These are phyloP conservation scores for Sinohyriopsis cumingii DNA, from an alignment of 2,888 invertebrate genomes.

Conservation along the genomic window DNA sequence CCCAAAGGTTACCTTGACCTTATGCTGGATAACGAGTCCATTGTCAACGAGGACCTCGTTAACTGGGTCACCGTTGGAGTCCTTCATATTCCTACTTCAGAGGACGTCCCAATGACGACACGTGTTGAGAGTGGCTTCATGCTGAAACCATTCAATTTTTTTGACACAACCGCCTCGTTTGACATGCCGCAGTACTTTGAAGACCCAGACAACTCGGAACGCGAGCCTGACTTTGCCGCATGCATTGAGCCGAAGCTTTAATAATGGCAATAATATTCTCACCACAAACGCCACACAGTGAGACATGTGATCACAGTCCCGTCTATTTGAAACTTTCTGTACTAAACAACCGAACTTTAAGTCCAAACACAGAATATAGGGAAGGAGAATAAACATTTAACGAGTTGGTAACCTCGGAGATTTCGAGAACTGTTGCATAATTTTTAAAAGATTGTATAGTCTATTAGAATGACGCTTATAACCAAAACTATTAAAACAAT, in stretches of 20 bases:
- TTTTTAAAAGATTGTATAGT: too few relatives aligned
- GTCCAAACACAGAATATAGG: too few relatives aligned
- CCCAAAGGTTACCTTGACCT: conserved; percentile 31
- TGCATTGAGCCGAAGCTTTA: conserved; percentile 25
- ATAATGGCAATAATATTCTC: conserved; percentile 11
- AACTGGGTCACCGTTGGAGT: conserved; percentile 50
- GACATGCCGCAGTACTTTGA: conserved; percentile 45
- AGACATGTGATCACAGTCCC: too few relatives aligned
- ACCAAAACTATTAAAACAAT: too few relatives aligned
- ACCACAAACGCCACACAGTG: too few relatives aligned
- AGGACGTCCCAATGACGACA: conserved; percentile 54
- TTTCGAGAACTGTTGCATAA: too few relatives aligned
- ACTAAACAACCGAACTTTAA: too few relatives aligned
- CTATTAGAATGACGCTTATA: too few relatives aligned
- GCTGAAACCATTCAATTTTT: conserved; percentile 49
- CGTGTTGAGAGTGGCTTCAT: conserved; percentile 43
- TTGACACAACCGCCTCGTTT: conserved; percentile 45
- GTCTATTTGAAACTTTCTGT: too few relatives aligned
- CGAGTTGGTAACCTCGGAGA: too few relatives aligned
- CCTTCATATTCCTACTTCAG: conserved; percentile 49
- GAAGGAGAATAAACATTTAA: too few relatives aligned
- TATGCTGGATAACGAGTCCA: conserved; percentile 38
- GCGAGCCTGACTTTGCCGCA: conserved; percentile 25
- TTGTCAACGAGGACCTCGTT: conserved; percentile 47
- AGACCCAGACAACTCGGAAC: conserved; percentile 20